Conservation (phyloP, 2,797 vertebrate species). For the Macroramphosus scolopax region DNA sequence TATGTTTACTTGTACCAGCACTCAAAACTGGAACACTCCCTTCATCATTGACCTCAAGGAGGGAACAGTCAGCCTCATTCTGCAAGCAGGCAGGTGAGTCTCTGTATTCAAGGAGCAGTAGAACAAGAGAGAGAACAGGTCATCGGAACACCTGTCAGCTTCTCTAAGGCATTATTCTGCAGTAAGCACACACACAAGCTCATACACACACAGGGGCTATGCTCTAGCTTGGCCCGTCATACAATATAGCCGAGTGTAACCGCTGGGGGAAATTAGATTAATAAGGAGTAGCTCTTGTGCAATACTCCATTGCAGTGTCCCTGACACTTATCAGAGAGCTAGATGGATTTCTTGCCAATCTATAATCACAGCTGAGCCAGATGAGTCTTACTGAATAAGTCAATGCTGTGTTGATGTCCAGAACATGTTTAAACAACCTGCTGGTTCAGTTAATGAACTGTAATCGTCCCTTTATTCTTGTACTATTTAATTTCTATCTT, state of each 20-base stretch:
- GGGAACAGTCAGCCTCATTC: constrained; percentile 92
- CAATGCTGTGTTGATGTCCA: constrained; percentile 35
- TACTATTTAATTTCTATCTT: constrained; percentile 11
- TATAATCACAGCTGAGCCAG: constrained; percentile 46
- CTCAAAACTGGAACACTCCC: constrained; percentile 97
- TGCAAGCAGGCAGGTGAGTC: constrained; percentile 92
- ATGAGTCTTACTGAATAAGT: constrained; percentile 48
- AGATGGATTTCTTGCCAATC: constrained; percentile 61
- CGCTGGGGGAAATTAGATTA: constrained; percentile 65
- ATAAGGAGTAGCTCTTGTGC: constrained; percentile 68
- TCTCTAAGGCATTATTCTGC: constrained; percentile 58
- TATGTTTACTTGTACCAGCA: constrained; percentile 72
- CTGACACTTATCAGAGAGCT: constrained; percentile 50
- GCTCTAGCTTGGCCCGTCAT: constrained; percentile 53
- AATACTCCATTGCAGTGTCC: constrained; percentile 49
- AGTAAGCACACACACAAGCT: constrained; percentile 33
- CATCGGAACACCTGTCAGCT: constrained; percentile 46
- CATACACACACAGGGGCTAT: constrained; percentile 15
- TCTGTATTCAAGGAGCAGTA: constrained; percentile 41
- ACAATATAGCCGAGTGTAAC: constrained; percentile 63
- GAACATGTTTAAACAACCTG: constrained; percentile 37
- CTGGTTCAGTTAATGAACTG: constrained; percentile 36
- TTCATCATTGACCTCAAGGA: constrained; percentile 97
- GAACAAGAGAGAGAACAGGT: constrained; percentile 43
- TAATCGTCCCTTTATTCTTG: constrained; percentile 23